Evolutionary conservation across 2,888 invertebrate genomes (phyloP).

Genomic region (Thumatha senex): DNA sequence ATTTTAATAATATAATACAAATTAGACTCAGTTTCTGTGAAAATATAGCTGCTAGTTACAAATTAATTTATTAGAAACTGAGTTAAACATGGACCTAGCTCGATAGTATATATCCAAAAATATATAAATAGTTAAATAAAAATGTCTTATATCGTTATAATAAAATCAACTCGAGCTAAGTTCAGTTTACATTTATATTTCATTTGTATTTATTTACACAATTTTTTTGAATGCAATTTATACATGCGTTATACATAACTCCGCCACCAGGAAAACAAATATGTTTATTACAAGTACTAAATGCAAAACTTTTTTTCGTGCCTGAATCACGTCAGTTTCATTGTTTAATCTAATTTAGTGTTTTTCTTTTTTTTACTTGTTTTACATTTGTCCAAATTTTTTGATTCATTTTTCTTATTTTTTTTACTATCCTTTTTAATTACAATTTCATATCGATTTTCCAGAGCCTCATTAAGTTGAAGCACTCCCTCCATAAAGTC

Average conservation of each 20-base stretch:
- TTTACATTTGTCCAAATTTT: background rate
- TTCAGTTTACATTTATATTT: slow-evolving; percentile 57
- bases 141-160: background rate
- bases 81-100: slow-evolving; percentile 18
- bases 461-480: slow-evolving; percentile 51
- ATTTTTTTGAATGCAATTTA: slow-evolving; percentile 8
- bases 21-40: slow-evolving; percentile 14
- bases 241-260: slow-evolving; percentile 21
- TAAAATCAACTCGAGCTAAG: slow-evolving; percentile 14
- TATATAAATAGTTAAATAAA: background rate
- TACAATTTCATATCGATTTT: slow-evolving; percentile 31
- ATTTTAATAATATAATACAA: slow-evolving; percentile 29
- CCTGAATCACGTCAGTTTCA: background rate
- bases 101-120: slow-evolving; percentile 6
- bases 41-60: background rate
- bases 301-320: slow-evolving; percentile 32
- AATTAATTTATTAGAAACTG: slow-evolving; percentile 10
- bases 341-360: background rate
- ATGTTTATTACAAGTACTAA: slow-evolving; percentile 27
- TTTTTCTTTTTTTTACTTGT: background rate
- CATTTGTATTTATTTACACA: slow-evolving; percentile 25
- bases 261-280: slow-evolving; percentile 31
- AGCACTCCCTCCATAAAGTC: slow-evolving; percentile 64
- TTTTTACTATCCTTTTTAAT: slow-evolving; percentile 29
- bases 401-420: slow-evolving; percentile 17